Evolutionary conservation across 1,140 invertebrate species (phyloP).

Genomic region (Rhopalosiphum maidis): DNA sequence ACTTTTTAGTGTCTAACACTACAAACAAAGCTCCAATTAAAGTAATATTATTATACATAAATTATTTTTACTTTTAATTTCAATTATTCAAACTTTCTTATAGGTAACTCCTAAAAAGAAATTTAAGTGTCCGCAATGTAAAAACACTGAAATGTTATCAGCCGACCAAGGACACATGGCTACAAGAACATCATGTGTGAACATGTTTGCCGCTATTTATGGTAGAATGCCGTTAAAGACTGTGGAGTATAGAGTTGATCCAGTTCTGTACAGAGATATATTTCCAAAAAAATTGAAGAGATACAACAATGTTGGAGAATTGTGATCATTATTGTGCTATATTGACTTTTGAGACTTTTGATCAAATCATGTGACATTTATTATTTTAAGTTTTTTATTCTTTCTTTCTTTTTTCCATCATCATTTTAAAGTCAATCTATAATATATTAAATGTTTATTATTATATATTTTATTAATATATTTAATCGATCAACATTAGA

Average conservation of each 20-base stretch:
- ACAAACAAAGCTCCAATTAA: conserved; percentile 94
- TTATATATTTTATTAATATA: conserved; percentile 6
- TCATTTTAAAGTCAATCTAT: background rate
- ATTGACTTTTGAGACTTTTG: conserved; percentile 20
- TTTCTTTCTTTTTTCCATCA: background rate
- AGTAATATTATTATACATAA: conserved; percentile 64
- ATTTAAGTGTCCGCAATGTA: conserved; percentile 96
- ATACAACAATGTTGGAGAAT: conserved; percentile 89
- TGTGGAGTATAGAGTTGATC: conserved; percentile 93
- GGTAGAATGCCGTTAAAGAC: conserved; percentile 86
- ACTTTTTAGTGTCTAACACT: conserved; percentile 89
- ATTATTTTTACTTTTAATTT: background rate
- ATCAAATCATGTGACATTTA: conserved; percentile 1
- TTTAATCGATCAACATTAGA: background rate
- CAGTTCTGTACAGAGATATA: conserved; percentile 89
- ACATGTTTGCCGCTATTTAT: conserved; percentile 83
- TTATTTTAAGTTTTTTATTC: background rate
- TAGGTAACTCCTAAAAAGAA: conserved; percentile 96
- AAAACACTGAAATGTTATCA: conserved; percentile 92
- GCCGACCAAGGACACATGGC: conserved; percentile 92
- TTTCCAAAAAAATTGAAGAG: conserved; percentile 86
- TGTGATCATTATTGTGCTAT: conserved; percentile 66
- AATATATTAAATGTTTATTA: background rate
- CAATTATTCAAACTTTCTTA: background rate
- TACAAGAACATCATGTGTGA: conserved; percentile 90